Evolutionary conservation across 1,140 invertebrate genomes (phyloP).

Genomic region (Temnothorax curvispinosus): DNA sequence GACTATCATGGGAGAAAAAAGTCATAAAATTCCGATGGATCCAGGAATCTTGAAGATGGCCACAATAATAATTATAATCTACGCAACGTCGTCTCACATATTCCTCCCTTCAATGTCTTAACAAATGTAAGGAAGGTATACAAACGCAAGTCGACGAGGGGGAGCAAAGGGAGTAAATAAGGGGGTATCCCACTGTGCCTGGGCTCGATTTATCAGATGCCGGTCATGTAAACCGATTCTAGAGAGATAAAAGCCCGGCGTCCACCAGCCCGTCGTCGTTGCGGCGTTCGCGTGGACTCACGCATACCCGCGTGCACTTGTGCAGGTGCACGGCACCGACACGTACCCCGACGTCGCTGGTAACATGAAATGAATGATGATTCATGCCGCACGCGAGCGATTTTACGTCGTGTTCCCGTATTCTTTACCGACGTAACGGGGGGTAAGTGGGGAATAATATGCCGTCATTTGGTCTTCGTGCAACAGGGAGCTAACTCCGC

Average conservation of each 20-base stretch:
- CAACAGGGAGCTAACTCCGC: slow-evolving; percentile 75
- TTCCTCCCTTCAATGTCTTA: slow-evolving; percentile 15
- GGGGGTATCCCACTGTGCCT: slow-evolving; percentile 73
- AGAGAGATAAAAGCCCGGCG: slow-evolving; percentile 74
- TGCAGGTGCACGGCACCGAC: slow-evolving; percentile 68
- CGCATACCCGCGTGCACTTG: slow-evolving; percentile 27
- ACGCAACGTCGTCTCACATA: background rate
- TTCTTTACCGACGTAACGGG: slow-evolving; percentile 73
- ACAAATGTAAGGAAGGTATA: slow-evolving; percentile 38
- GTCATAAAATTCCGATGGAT: background rate
- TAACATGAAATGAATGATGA: slow-evolving; percentile 83
- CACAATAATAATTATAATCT: slow-evolving; percentile 48
- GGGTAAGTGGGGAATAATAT: slow-evolving; percentile 80
- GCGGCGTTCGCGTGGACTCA: slow-evolving; percentile 55
- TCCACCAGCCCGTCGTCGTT: slow-evolving; percentile 68
- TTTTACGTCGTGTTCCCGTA: slow-evolving; percentile 76
- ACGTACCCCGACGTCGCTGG: slow-evolving; percentile 66
- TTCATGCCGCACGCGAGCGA: slow-evolving; percentile 82
- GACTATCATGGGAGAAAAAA: background rate
- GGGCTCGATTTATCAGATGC: slow-evolving; percentile 75
- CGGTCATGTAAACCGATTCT: slow-evolving; percentile 80
- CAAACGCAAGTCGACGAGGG: background rate
- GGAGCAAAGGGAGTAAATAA: slow-evolving; percentile 71
- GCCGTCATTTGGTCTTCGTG: slow-evolving; percentile 79
- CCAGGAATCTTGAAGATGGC: slow-evolving; percentile 29